Evolutionary conservation across 2,797 vertebrate genomes (phyloP).

Genomic region (Setipinna tenuifilis): DNA sequence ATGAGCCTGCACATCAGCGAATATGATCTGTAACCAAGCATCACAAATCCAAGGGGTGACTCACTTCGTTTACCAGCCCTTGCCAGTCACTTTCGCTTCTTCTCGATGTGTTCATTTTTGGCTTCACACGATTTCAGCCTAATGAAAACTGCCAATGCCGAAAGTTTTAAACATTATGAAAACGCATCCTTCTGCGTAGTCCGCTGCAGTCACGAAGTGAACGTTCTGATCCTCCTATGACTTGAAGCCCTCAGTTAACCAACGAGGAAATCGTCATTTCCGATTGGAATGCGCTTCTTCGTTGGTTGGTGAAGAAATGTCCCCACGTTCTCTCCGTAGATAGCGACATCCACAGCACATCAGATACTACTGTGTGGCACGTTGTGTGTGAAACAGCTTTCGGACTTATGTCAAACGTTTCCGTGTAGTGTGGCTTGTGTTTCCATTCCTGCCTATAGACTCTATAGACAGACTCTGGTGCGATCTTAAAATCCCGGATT

Average conservation of each 20-base stretch:
- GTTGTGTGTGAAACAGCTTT: neutral
- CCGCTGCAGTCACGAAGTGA: neutral
- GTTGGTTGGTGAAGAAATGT: neutral
- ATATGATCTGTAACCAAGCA: constrained; percentile 7
- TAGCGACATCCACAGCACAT: neutral
- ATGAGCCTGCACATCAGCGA: neutral
- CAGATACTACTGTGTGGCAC: neutral
- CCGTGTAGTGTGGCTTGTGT: no score
- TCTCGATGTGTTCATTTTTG: constrained; percentile 75
- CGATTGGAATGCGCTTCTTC: neutral
- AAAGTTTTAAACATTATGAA: neutral
- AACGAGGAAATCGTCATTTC: constrained; percentile 21
- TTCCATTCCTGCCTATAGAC: no score
- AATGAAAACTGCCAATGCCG: neutral
- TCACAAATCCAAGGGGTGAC: constrained; percentile 47
- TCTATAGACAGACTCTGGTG: no score
- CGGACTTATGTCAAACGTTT: no score
- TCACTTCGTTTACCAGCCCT: constrained; percentile 92
- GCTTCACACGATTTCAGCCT: neutral
- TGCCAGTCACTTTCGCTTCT: constrained; percentile 92
- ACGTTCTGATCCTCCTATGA: neutral
- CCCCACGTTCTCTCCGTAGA: neutral
- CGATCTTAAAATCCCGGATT: no score
- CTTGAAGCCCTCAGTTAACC: constrained; percentile 4
- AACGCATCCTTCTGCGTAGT: neutral